Evolutionary conservation across 2,797 vertebrate species (phyloP), one percentile per base, ranked within the genome.

Genomic region (Parauchenoglanis ngamensis): DNA sequence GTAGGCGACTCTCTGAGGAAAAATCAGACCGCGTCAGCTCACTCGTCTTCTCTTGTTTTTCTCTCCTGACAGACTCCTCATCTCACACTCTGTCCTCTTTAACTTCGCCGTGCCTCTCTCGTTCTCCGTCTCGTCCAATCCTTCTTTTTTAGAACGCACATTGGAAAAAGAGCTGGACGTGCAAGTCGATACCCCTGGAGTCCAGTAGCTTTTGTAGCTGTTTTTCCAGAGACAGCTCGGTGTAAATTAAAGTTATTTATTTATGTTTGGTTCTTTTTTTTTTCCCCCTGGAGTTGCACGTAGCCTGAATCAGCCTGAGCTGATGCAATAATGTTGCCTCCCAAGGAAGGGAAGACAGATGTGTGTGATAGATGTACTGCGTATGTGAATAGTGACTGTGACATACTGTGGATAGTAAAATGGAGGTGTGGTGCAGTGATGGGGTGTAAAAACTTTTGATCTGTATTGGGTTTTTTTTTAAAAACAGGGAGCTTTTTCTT

Each of bases 1-100:
- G 92, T 89, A 52, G 94, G 95, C 94, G 87, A 92, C 92, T 92
- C 94, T 95, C 92, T 92, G 90, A 95, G 94, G 93, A 82, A 92
- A 91, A 87, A 91, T 54, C 92, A 92, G 85, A 89, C 91, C 91
- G 59, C 59, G 88, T 93, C 91, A 93, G 91, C 91, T 92, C 91
- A 90, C 91, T 46, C 56, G 73, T 86, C 28, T 63, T 28, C 23
- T 52, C 35, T 67, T 86, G 35, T 79, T 79, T 87, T 65, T 84
- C 68, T 72, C 25, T 84, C 61, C 52, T 90, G 85, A 52, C 80
- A 73, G 12, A 46, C n/a, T 35, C 72, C 61, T 49, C 23, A 3
- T 85, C 12, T 59, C 75, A 86, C 56, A 52, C 54, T 68, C 56
- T 3, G 88, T 86, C 89, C 90, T 88, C 89, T 90, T 90, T 88